Percentiles rank a stretch among this genome's conserved stretches.
Conservation (phyloP, 1,140 invertebrate genomes). For the Scylla paramamosain region DNA sequence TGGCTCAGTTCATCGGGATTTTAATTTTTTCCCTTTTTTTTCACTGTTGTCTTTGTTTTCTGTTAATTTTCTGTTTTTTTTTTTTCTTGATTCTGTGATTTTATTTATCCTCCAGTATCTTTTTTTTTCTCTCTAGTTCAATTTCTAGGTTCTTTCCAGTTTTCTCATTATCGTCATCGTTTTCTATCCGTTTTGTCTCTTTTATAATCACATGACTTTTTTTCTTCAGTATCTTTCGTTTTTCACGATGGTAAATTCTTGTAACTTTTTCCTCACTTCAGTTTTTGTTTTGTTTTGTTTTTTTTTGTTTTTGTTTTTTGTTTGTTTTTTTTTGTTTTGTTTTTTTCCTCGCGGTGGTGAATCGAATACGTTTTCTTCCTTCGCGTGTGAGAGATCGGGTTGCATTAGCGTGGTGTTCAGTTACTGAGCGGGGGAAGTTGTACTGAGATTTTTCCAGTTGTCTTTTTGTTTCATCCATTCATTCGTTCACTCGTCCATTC, state of each 20-base stretch:
- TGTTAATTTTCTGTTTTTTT: too few relatives aligned
- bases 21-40: conserved; percentile 25
- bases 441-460: neutral
- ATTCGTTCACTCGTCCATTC: neutral
- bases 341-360: neutral
- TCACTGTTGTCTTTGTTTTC: neutral
- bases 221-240: neutral
- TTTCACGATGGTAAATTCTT: neutral
- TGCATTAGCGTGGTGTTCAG: neutral
- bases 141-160: neutral
- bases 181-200: too few relatives aligned
- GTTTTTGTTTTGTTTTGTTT: neutral
- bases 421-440: neutral
- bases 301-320: neutral
- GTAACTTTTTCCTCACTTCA: neutral
- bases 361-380: neutral
- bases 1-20: neutral
- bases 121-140: neutral
- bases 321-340: conserved; percentile 5
- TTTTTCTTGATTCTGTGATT: too few relatives aligned
- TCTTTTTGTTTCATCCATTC: neutral
- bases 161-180: too few relatives aligned
- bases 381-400: neutral
- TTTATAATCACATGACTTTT: too few relatives aligned
- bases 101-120: too few relatives aligned